Base-by-base conservation (phyloP, 2,797 vertebrate species). In the Bovichtus variegatus region DNA sequence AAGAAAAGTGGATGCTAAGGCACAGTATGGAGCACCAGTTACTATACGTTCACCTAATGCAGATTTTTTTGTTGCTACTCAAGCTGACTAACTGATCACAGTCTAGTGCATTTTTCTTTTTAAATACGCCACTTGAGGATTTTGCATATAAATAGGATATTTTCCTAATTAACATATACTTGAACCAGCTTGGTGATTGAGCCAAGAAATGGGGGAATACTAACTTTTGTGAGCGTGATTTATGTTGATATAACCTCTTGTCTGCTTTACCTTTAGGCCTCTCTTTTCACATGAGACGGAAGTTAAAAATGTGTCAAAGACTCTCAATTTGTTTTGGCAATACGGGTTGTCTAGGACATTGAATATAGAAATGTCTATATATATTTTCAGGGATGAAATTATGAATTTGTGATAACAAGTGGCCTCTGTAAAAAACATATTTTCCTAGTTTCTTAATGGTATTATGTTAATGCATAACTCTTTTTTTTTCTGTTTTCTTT, bases 121-220 rank as follows among this genome's bases (percentile, higher is more conserved):
- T 7, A 23, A 38, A 43, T 46, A 31, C 1, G 18, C 44, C 57
- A 76, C 53, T 77, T 62, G 51, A 79, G 29, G 9, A 55, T 58
- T 63, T 63, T 81, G 57, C 43, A 58, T 71, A 78, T 5, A 60
- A 77, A 60, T 72, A 81, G 76, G 83, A 79, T 69, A 51, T 64
- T 43, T 82, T 85, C 76, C 71, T 80, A n/a, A 49, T 74, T 80
- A 64, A 78, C 47, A 55, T 54, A 36, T 71, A 87, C 84, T 87
- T 84, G 78, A 88, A 82, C 15, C 68, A 23, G 18, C 54, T 69
- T 40, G 31, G 40, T 40, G 54, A 54, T 57, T 25, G 15, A 71
- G 36, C 21, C 43, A 59, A 59, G 19, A 58, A 41, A 68, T 40
- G 11, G 29, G 46, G 25, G 50, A 60, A 66, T 41, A 41, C 49